These are phyloP conservation scores for Champsocephalus esox DNA, from an alignment of 2,797 vertebrate species.

Conservation along the genomic window DNA sequence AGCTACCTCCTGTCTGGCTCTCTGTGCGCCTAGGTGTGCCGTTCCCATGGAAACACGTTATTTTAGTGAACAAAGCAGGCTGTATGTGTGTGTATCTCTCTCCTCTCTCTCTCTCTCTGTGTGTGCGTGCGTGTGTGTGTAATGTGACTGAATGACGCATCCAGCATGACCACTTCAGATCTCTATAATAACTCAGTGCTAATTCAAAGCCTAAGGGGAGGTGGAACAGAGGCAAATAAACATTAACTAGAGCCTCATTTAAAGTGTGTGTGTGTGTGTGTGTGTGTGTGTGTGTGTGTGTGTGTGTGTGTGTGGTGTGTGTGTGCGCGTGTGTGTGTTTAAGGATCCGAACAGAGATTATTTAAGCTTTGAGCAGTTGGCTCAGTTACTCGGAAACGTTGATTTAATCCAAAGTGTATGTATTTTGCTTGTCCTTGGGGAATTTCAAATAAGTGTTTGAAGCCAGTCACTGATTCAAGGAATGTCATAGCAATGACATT, in stretches of 20 bases:
- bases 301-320: slow-evolving; percentile 17
- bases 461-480: neutral
- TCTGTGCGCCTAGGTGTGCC: slow-evolving; percentile 13
- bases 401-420: slow-evolving; percentile 9
- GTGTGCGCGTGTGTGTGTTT: slow-evolving; percentile 11
- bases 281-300: slow-evolving; percentile 14
- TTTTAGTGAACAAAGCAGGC: slow-evolving; percentile 33
- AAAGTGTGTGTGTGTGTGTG: slow-evolving; percentile 12
- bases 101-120: no score
- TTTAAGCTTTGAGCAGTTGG: slow-evolving; percentile 60
- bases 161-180: slow-evolving; percentile 38
- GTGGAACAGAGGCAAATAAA: slow-evolving; percentile 45
- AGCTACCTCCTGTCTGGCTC: slow-evolving; percentile 27
- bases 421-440: neutral
- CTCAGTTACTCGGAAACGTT: neutral
- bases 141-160: slow-evolving; percentile 5
- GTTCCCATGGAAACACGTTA: slow-evolving; percentile 75
- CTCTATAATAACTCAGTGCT: slow-evolving; percentile 51
- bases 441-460: slow-evolving; percentile 14
- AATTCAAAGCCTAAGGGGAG: slow-evolving; percentile 45
- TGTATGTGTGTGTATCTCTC: neutral
- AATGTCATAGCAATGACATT: slow-evolving; percentile 14
- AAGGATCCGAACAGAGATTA: slow-evolving; percentile 51
- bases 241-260: slow-evolving; percentile 47
- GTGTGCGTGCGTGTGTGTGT: neutral